Evolutionary conservation across 1,140 invertebrate species (phyloP), one percentile per base, ranked within the genome.

Genomic region (Eciton burchellii): DNA sequence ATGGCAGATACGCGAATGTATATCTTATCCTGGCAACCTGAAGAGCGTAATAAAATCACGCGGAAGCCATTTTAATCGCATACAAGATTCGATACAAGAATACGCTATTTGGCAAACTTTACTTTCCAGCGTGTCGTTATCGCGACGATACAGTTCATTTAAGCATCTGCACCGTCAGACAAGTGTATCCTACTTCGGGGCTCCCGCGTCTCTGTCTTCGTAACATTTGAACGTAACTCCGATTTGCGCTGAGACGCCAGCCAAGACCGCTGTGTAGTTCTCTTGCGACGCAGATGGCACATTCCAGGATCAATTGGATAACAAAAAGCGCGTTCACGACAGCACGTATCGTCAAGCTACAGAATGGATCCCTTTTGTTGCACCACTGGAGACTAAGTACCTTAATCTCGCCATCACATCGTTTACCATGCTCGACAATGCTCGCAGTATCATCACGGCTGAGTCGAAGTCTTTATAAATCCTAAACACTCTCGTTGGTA

Each of bases 271-370:
- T n/a, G 81, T 62, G 54, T 41, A 21, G 60, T 57, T 71, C 66
- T 49, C 47, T 26, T 81, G 60, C 24, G 81, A 26, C 76, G 71
- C 81, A 84, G 56, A 85, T 88, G 81, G 56, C 45, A 81, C 81
- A 87, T 85, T 81, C 81, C 77, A 65, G 76, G 59, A 79, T 83
- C 83, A 90, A 90, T 89, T 88, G 88, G 62, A 84, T 68, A 16
- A 89, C 86, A 88, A 88, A 88, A 84, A 88, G 56, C 74, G 66
- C 66, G 57, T 87, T 89, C 85, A 85, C 57, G 21, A 88, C 87
- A 89, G 87, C 85, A 85, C 85, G 56, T 56, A 52, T 82, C 65
- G 59, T 52, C 59, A 73, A 79, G 43, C 66, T 60, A 54, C 57
- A 77, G 66, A 86, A 89, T 84, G 52, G 70, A 45, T 76, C 71